A percentile compares a stretch with the other conserved stretches of the same genome.
Evolutionary conservation across 30 jellyfish, hydroid and myxozoan genomes (phyloP).

Genomic region (Hydra vulgaris): DNA sequence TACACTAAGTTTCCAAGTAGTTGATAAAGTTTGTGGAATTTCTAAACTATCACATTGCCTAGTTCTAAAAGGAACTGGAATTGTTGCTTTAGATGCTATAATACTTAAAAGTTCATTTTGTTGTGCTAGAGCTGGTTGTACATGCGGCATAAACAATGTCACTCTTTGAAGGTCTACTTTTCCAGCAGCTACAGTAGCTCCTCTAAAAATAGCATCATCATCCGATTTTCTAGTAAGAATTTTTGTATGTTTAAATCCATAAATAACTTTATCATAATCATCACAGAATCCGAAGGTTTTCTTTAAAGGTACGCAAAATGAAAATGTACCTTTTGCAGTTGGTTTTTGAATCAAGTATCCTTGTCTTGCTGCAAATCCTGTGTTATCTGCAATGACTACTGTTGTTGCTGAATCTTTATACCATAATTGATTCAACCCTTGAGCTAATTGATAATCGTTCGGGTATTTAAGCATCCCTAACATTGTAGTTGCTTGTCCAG

Average conservation of each 20-base stretch:
- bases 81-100: background rate
- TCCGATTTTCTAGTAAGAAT: background rate
- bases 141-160: conserved; percentile 1
- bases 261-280: background rate
- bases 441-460: background rate
- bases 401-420: background rate
- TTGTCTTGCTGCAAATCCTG: background rate
- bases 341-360: background rate
- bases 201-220: background rate
- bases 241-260: background rate
- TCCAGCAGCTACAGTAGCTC: background rate
- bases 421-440: background rate
- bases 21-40: background rate
- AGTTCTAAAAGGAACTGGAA: background rate
- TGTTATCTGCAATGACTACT: background rate
- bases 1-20: background rate
- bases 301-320: background rate
- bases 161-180: background rate
- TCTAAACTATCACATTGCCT: background rate
- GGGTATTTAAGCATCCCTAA: background rate
- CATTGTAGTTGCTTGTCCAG: background rate
- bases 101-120: background rate
- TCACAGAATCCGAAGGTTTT: background rate
- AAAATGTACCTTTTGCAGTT: background rate
- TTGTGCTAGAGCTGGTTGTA: background rate